A percentile compares a stretch with the other conserved stretches of the same genome.
Conservation (phyloP, 2,797 vertebrate genomes). For the Acrossocheilus wenchowensis region DNA sequence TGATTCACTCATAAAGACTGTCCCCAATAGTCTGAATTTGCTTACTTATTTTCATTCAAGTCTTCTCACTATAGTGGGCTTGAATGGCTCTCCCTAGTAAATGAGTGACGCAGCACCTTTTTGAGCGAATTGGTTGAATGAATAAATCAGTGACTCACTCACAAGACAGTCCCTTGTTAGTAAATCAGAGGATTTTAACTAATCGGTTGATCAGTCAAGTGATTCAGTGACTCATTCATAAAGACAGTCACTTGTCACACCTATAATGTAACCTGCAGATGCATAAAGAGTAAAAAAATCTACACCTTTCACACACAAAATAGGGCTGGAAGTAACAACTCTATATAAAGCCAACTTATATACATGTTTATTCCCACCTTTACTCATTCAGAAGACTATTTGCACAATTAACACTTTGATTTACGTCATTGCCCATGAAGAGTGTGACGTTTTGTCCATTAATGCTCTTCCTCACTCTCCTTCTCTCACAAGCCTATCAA, state of each 20-base stretch:
- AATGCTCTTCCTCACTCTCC: constrained; percentile 67
- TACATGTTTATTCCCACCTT: constrained; percentile 46
- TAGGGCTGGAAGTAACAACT: neutral
- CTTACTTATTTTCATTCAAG: neutral
- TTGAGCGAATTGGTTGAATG: constrained; percentile 17
- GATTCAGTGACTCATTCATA: neutral
- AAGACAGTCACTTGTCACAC: neutral
- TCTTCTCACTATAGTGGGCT: neutral
- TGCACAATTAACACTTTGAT: constrained; percentile 74
- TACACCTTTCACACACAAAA: neutral
- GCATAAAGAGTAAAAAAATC: neutral
- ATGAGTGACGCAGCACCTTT: constrained; percentile 7
- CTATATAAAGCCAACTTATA: constrained; percentile 61
- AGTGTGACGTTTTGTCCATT: constrained; percentile 75
- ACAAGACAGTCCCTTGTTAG: neutral
- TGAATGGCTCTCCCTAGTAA: neutral
- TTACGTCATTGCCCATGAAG: constrained; percentile 66
- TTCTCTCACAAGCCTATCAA: constrained; percentile 79
- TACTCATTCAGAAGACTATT: constrained; percentile 64
- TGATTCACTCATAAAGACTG: neutral
- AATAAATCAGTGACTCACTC: neutral
- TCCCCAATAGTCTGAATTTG: neutral
- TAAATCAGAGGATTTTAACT: neutral
- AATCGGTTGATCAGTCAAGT: neutral
- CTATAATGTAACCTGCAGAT: neutral